phyloP scores from a whole-genome alignment of 2,113 vertebrate species.

The Xiphophorus hellerii region DNA sequence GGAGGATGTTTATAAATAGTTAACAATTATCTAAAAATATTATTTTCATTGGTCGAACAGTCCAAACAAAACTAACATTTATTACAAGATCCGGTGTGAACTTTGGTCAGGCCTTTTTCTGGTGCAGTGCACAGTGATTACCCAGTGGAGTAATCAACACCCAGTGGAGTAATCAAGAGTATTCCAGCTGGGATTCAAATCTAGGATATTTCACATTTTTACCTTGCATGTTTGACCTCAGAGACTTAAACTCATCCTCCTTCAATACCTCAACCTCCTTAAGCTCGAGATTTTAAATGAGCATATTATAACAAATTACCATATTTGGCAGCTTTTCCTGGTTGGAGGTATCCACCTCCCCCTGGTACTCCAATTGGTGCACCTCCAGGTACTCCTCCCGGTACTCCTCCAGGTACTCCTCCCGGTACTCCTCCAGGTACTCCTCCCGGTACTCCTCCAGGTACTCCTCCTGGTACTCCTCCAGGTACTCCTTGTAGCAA shows the following conservation, averaged over 20 bases:
- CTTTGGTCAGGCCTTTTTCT: background rate
- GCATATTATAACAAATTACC: constrained; percentile 16
- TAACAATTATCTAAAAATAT: background rate
- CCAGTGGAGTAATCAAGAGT: too few relatives aligned
- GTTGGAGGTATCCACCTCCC: constrained; percentile 43
- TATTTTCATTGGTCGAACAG: background rate
- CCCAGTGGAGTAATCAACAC: too few relatives aligned
- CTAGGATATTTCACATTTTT: background rate
- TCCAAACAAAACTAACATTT: background rate
- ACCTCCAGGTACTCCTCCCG: constrained; percentile 37
- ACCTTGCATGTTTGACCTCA: background rate
- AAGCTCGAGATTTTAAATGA: background rate
- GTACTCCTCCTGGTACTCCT: constrained; percentile 36
- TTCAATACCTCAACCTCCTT: background rate
- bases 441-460: constrained; percentile 39
- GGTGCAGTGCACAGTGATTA: background rate
- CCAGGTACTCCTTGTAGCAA: constrained; percentile 2
- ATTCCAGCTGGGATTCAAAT: background rate
- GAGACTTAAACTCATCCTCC: background rate
- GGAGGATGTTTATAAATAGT: background rate
- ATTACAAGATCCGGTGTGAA: background rate
- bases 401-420: constrained; percentile 19
- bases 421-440: constrained; percentile 39
- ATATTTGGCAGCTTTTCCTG: constrained; percentile 70
- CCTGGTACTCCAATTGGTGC: constrained; percentile 33